Conservation (phyloP, 2,113 vertebrate genomes). For the Uropsilus gracilis region DNA sequence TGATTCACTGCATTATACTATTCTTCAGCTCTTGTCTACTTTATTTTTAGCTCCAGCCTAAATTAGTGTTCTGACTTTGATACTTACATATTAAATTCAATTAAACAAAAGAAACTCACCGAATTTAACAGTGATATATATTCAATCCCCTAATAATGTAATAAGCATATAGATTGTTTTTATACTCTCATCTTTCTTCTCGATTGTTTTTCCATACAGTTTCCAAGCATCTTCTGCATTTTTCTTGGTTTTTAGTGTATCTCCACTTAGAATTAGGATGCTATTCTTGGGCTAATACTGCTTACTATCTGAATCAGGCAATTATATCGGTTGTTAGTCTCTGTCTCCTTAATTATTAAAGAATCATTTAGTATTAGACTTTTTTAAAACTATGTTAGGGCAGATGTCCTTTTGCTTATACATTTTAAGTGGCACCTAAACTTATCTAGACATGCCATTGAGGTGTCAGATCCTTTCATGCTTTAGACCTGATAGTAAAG, state of each 20-base stretch:
- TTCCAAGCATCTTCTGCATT: neutral
- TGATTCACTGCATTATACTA: slow-evolving; percentile 64
- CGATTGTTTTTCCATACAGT: neutral
- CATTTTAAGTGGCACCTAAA: neutral
- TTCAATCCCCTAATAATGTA: neutral
- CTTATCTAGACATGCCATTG: neutral
- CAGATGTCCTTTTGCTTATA: neutral
- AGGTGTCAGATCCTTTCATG: neutral
- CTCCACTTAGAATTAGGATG: neutral
- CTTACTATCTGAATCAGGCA: neutral
- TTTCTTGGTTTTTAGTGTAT: neutral
- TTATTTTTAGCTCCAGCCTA: slow-evolving; percentile 49
- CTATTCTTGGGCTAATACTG: neutral
- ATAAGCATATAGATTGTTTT: neutral
- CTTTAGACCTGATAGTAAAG: neutral
- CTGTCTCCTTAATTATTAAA: neutral
- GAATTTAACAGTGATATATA: slow-evolving; percentile 45
- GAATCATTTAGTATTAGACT: neutral
- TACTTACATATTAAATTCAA: slow-evolving; percentile 52
- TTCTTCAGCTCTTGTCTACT: slow-evolving; percentile 27
- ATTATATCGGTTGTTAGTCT: neutral
- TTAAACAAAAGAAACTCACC: slow-evolving; percentile 55
- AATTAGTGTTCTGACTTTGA: slow-evolving; percentile 55
- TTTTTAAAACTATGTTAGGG: neutral
- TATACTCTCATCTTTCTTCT: slow-evolving; percentile 34